Percentiles rank a stretch among this genome's conserved stretches.
Evolutionary conservation across 2,113 vertebrate genomes (phyloP).

Genomic region (Prunella himalayana): DNA sequence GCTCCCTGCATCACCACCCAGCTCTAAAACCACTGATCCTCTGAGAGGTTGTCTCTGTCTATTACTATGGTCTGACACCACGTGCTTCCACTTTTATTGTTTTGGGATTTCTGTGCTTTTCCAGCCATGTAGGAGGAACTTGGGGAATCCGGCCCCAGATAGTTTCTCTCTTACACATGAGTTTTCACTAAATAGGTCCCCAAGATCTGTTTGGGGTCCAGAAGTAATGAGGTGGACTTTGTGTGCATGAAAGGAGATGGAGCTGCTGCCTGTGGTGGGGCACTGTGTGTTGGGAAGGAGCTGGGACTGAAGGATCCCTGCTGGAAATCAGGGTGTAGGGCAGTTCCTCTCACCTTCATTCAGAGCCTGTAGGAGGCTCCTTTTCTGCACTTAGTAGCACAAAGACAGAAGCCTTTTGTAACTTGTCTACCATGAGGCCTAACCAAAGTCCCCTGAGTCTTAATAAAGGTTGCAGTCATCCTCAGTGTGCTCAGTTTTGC

Average conservation of each 20-base stretch:
- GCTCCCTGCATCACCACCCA: background rate
- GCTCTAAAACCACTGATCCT: background rate
- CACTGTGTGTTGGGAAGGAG: background rate
- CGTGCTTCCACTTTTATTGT: accelerated
- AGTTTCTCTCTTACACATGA: background rate
- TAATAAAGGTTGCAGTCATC: background rate
- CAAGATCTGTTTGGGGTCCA: background rate
- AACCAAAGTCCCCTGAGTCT: background rate
- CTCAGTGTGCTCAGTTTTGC: background rate
- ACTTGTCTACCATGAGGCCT: background rate
- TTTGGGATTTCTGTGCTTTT: background rate
- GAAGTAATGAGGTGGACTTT: background rate
- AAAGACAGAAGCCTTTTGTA: background rate
- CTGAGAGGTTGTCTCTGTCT: background rate
- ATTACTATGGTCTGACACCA: background rate
- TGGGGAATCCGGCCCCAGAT: background rate
- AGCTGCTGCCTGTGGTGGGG: background rate
- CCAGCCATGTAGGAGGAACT: background rate
- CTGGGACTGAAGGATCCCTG: background rate
- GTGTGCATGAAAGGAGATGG: background rate
- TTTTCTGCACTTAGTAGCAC: background rate
- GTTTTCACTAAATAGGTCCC: background rate
- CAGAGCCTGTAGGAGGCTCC: background rate
- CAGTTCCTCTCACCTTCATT: background rate
- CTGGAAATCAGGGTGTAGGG: background rate